Evolutionary conservation across 2,113 vertebrate species (phyloP).

Genomic region (Rhinichthys klamathensis): DNA sequence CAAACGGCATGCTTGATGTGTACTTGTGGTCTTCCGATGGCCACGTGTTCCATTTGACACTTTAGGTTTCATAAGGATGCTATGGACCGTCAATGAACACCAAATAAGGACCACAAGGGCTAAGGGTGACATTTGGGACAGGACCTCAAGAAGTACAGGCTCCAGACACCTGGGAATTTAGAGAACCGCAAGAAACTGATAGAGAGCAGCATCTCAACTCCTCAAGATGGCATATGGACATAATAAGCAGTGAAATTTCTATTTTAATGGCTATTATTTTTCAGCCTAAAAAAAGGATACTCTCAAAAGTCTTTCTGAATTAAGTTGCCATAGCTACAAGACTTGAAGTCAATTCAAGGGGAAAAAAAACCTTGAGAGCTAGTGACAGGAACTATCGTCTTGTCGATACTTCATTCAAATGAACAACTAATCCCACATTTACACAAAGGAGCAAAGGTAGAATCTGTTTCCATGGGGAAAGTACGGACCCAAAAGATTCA

Average conservation of each 20-base stretch:
- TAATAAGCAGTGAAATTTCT: conserved; percentile 30
- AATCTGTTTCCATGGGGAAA: background rate
- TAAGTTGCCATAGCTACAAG: conserved; percentile 71
- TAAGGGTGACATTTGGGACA: background rate
- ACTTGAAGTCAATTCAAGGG: conserved; percentile 29
- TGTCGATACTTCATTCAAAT: background rate
- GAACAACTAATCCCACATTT: conserved; percentile 20
- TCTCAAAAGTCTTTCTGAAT: conserved; percentile 39
- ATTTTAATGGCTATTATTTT: conserved; percentile 67
- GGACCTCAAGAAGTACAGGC: too few relatives aligned
- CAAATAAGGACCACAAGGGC: background rate
- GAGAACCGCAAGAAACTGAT: background rate
- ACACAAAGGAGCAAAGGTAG: background rate
- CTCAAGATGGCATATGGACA: conserved; percentile 4
- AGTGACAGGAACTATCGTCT: conserved; percentile 41
- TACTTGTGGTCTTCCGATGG: background rate
- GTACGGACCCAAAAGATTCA: conserved; percentile 4
- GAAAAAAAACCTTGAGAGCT: conserved; percentile 12
- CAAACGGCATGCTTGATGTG: background rate
- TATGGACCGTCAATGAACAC: background rate
- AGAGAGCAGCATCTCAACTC: background rate
- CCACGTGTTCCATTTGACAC: background rate
- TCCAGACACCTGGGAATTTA: background rate
- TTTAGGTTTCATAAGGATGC: background rate
- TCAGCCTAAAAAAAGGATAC: conserved; percentile 63